Conservation (phyloP, 2,113 vertebrate genomes). For the Alouatta palliata region DNA sequence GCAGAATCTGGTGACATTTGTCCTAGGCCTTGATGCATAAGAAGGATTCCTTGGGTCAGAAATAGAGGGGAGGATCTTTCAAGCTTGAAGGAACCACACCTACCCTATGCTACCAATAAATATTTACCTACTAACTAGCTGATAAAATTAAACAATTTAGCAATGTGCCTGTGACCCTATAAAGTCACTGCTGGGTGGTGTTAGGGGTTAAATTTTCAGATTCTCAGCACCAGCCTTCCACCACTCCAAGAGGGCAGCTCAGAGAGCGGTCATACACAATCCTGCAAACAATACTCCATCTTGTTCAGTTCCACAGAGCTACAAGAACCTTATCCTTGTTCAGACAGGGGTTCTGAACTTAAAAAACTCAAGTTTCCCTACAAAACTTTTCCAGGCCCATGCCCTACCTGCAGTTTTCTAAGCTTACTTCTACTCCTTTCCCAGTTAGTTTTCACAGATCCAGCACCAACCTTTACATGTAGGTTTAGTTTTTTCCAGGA, state of each 20-base stretch:
- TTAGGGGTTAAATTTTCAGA: neutral
- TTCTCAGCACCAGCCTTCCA: neutral
- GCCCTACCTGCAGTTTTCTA: neutral
- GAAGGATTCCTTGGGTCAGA: neutral
- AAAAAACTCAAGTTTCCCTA: neutral
- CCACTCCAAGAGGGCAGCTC: neutral
- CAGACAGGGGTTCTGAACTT: neutral
- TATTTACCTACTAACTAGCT: neutral
- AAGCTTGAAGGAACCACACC: neutral
- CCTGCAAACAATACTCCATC: neutral
- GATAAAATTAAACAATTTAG: neutral
- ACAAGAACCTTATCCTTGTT: conserved; percentile 18
- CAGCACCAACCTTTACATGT: neutral
- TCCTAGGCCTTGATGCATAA: neutral
- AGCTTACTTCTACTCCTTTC: neutral
- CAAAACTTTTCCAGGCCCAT: neutral
- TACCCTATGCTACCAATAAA: neutral
- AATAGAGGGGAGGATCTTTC: neutral
- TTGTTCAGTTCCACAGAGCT: neutral
- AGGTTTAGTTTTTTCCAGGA: neutral
- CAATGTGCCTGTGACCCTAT: neutral
- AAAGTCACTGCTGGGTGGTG: neutral
- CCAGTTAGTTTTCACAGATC: neutral
- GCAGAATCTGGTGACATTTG: neutral
- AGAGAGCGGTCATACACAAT: neutral